Base-by-base conservation (phyloP, 2,113 vertebrate genomes). In the Brachyhypopomus occidentalis region DNA sequence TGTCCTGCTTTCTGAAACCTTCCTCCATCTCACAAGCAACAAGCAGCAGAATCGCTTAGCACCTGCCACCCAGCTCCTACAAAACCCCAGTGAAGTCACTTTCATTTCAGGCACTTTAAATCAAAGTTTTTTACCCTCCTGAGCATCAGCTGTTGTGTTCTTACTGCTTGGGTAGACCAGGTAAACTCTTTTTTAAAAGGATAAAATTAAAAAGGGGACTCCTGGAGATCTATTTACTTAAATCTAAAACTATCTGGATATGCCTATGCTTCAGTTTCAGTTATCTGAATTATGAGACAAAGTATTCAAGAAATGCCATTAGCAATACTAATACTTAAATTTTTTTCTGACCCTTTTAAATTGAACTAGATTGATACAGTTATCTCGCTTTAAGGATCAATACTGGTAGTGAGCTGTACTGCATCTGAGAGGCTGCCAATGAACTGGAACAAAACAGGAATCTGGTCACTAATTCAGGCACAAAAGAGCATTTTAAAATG, bases 261-360 rank as follows among this genome's bases (percentile, higher is more conserved):
- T 84, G 84, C 83, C 84, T 88, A 86, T 86, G 82, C 78, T 86
- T 80, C 77, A 77, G 85, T 87, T 84, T 85, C 66, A 79, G 12
- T 12, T 52, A 52, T 14, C 45, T 52, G 2, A 52, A 14, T 52
- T 52, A 52, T 14, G 45, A 52, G 45, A 14, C 45, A 52, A 12
- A 14, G 45, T 52, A 0, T 52, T 14, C 45, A 52, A 52, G 12
- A 52, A 52, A 11, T 11, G 45, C 12, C 45, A 52, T 52, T 52
- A 52, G 45, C 8, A 11, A 52, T 14, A 52, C 12, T 14, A 12
- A 11, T 1, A 52, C n/a, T 30, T 30, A 30, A 30, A 2, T 30
- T 30, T 30, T 30, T 30, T 30, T 30, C 45, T 52, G 19, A 19
- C 58, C 58, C 9, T 60, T 60, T 60, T 5, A 36, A 20, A 20